Base-by-base conservation (phyloP, 2,888 invertebrate species). In the Thereva nobilitata region DNA sequence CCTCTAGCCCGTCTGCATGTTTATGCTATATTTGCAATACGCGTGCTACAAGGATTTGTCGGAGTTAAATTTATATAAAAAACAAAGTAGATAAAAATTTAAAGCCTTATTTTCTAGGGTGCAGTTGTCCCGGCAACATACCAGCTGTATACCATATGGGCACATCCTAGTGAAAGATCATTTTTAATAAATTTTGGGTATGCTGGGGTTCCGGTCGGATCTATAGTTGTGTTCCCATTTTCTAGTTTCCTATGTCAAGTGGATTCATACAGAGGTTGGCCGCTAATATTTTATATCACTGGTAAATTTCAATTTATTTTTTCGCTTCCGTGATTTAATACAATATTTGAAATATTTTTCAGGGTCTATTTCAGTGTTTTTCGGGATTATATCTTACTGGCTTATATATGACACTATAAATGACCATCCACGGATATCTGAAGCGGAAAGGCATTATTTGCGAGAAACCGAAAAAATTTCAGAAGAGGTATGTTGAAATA, bases 201-300 rank as follows among this genome's bases (percentile, higher is more conserved):
- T 63, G 77, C 75, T 74, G 86, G 79, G 70, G 84, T 76, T 77
- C 83, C 76, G 70, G 78, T 80, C 71, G 83, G 82, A 1, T 75
- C 80, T 0, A 74, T 81, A 3, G 64, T 86, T 5, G 84, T 84
- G 0, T 84, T 85, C 71, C 86, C 87, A 0, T 70, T 87, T 34
- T 82, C 85, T 4, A 85, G 84, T 34, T 78, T 83, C 12, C 75
- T 89, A 5, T 87, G 87, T 74, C 78, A 83, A 67, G 82, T 82
- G 65, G 4, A 49, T 2, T 12, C 40, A 34, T 45, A 59, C 23
- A 45, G 40, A 7, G 86, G 87, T 9, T 88, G 88, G 88, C 82
- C 83, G 2, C 81, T 82, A 7, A 83, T 86, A 4, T 88, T 87
- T 76, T 87, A 87, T 75, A 76, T 83, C 7, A 77, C 86, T 61